A percentile compares a stretch with the other conserved stretches of the same genome.
phyloP scores from a whole-genome alignment of 2,797 vertebrate genomes.

The Gymnoscopelus microlampas region DNA sequence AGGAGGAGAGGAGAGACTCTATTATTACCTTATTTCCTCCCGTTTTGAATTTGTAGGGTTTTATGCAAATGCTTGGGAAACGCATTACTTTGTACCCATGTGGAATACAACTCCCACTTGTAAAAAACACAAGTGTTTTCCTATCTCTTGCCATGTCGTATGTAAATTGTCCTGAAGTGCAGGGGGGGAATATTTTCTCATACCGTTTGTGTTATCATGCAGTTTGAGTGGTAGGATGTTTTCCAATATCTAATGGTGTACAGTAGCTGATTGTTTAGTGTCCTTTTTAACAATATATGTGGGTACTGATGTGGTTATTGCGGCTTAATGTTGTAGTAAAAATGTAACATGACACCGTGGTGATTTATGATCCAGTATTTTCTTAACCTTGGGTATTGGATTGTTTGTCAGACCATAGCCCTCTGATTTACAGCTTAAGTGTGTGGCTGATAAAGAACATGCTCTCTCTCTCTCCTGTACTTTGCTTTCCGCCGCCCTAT shows the following conservation, averaged over 20 bases:
- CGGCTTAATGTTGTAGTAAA: slow-evolving; percentile 87
- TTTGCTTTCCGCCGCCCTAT: slow-evolving; percentile 33
- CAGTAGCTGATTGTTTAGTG: slow-evolving; percentile 85
- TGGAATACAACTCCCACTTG: slow-evolving; percentile 32
- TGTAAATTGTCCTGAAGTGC: slow-evolving; percentile 21
- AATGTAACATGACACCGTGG: slow-evolving; percentile 88
- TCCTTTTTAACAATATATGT: slow-evolving; percentile 85
- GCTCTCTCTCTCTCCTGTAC: neutral
- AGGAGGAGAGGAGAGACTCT: slow-evolving; percentile 80
- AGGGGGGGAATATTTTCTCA: slow-evolving; percentile 2
- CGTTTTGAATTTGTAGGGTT: slow-evolving; percentile 37
- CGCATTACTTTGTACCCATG: neutral
- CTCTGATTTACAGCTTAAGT: slow-evolving; percentile 86
- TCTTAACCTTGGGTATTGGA: slow-evolving; percentile 90
- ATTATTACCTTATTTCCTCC: slow-evolving; percentile 54
- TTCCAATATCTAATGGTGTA: slow-evolving; percentile 67
- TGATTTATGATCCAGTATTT: slow-evolving; percentile 89
- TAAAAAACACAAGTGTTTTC: slow-evolving; percentile 15
- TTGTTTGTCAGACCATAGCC: slow-evolving; percentile 90
- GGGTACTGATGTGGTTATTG: slow-evolving; percentile 89
- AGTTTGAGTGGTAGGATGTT: slow-evolving; percentile 74
- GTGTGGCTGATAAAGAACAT: slow-evolving; percentile 85
- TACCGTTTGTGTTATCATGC: slow-evolving; percentile 1
- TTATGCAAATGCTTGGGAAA: slow-evolving; percentile 12
- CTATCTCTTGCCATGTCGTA: slow-evolving; percentile 5